These are phyloP conservation scores for Drosophila erecta DNA, from an alignment of 1,140 invertebrate genomes.

Conservation along the genomic window DNA sequence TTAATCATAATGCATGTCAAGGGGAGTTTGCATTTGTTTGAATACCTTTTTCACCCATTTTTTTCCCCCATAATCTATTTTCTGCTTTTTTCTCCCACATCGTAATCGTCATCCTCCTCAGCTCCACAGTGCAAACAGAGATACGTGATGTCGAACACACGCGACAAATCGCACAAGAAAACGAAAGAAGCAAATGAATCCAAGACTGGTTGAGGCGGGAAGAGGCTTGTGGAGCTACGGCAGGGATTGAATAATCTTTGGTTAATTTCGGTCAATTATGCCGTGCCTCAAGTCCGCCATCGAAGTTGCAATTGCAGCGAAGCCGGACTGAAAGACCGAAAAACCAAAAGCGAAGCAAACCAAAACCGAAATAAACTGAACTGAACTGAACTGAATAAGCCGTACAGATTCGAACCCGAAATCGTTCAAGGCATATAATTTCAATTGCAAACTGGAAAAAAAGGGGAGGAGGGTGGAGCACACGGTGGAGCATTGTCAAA, in stretches of 20 bases:
- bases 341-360: slow-evolving; percentile 6
- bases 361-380: not conserved
- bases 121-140: slow-evolving; percentile 37
- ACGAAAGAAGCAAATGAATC: slow-evolving; percentile 19
- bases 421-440: slow-evolving; percentile 68
- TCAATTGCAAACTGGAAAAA: slow-evolving; percentile 52
- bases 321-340: not conserved
- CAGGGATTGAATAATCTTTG: slow-evolving; percentile 74
- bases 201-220: slow-evolving; percentile 5
- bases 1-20: slow-evolving; percentile 7
- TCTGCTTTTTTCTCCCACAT: not conserved
- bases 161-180: slow-evolving; percentile 33
- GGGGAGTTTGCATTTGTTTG: slow-evolving; percentile 13
- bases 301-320: slow-evolving; percentile 38
- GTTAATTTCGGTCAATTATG: slow-evolving; percentile 80
- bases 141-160: slow-evolving; percentile 71
- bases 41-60: not conserved
- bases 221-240: not conserved
- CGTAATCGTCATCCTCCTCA: slow-evolving; percentile 11
- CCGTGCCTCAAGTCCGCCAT: slow-evolving; percentile 35
- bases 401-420: slow-evolving; percentile 17
- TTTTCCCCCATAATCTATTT: not conserved
- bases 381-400: not conserved
- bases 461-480: not conserved
- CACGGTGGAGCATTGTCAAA: slow-evolving; percentile 59